A percentile compares a stretch with the other conserved stretches of the same genome.
Conservation (phyloP, 2,113 vertebrate species). For the Calonectris borealis region DNA sequence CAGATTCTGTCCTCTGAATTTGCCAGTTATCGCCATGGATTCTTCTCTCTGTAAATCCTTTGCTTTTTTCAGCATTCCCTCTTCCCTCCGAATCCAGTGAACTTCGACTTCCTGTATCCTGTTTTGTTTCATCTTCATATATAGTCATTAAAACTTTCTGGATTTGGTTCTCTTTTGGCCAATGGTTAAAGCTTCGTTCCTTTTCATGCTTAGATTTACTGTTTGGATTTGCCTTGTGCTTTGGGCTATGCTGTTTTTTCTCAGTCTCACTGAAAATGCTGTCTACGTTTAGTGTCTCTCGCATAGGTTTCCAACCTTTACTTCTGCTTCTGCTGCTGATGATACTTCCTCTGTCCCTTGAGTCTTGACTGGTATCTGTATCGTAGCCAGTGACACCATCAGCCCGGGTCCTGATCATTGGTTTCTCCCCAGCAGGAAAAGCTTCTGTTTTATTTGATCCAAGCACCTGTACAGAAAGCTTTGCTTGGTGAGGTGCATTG, state of each 20-base stretch:
- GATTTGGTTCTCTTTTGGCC: constrained; percentile 80
- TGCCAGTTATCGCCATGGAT: constrained; percentile 83
- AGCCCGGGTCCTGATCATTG: constrained; percentile 24
- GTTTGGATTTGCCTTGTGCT: constrained; percentile 62
- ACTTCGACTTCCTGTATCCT: constrained; percentile 83
- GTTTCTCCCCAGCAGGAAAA: constrained; percentile 44
- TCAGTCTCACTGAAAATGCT: constrained; percentile 89
- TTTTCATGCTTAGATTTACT: constrained; percentile 70
- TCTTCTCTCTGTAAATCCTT: constrained; percentile 71
- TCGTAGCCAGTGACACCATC: constrained; percentile 82
- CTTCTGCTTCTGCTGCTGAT: constrained; percentile 65
- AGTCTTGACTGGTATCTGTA: constrained; percentile 90
- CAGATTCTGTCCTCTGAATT: constrained; percentile 91
- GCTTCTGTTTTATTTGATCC: constrained; percentile 46
- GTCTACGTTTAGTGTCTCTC: constrained; percentile 92
- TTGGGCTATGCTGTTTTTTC: constrained; percentile 80
- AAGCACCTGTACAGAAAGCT: constrained; percentile 17
- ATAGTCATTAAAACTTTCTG: constrained; percentile 92
- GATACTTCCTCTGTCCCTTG: constrained; percentile 71
- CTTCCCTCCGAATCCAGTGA: constrained; percentile 84
- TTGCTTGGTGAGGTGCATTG: constrained; percentile 54
- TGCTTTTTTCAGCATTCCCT: constrained; percentile 75
- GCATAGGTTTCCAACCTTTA: constrained; percentile 87
- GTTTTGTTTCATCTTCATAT: constrained; percentile 90
- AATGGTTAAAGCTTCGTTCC: constrained; percentile 66